Evolutionary conservation across 2,888 invertebrate species (phyloP), one percentile per base, ranked within the genome.

Genomic region (Mesoligia furuncula): DNA sequence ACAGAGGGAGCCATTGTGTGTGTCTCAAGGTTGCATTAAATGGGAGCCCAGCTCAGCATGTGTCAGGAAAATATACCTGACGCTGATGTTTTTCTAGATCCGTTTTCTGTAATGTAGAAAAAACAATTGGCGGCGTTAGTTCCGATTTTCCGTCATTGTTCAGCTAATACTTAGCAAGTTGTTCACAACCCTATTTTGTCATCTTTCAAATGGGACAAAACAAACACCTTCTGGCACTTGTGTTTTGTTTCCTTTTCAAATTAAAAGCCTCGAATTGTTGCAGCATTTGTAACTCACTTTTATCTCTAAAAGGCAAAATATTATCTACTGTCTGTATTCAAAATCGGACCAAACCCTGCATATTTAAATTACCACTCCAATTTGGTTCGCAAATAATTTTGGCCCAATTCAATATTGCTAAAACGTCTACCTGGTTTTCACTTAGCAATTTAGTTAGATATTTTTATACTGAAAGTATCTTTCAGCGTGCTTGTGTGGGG

Each of bases 371-470:
- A 84, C 67, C 70, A 59, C 64, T 59, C 51, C 78, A 88, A 86
- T 84, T 85, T 78, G 69, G 79, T 73, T 59, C 61, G 76, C 68
- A 80, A 81, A 78, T 82, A 81, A 76, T 77, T 83, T 80, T 70
- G 54, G 54, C 36, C 42, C 74, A 73, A 78, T 85, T 84, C 75
- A 80, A 80, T 81, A 79, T 65, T 24, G 39, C 36, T 61, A 27
- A 77, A 80, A 73, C 71, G 67, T 78, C 65, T 82, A 78, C 80
- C 76, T 75, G 68, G 69, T 77, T 79, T 80, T 84, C 81, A 80
- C 64, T 81, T 76, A 67, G 73, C 74, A 85, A 77, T 85, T 77
- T 66, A 51, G 65, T 67, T 68, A 64, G 45, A 75, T 71, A 73
- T 79, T 68, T 77, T 81, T 75, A 17, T 67, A 11, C 11, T 17